Conservation (phyloP, 1,140 invertebrate genomes). For the Papilio aristodemus region DNA sequence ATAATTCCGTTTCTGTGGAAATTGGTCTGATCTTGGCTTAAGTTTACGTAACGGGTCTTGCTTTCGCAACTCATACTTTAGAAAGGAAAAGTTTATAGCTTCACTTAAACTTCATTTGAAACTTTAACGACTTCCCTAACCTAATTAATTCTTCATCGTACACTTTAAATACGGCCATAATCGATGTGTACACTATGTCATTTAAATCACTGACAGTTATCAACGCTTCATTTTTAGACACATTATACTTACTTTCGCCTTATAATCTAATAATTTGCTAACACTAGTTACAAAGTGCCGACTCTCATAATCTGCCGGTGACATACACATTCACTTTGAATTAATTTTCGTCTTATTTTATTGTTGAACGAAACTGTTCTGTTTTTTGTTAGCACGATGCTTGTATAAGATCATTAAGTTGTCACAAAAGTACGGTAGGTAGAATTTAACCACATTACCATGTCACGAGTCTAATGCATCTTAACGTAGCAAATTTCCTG, state of each 20-base stretch:
- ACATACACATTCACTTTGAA: too few species aligned
- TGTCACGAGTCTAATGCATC: constrained; percentile 10
- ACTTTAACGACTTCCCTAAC: not conserved
- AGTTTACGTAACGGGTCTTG: not conserved
- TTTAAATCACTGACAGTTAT: too few species aligned
- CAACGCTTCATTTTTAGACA: too few species aligned
- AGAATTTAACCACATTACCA: not conserved
- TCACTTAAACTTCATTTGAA: not conserved
- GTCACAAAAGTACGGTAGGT: constrained; percentile 3
- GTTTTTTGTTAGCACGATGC: not conserved
- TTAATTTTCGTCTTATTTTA: not conserved
- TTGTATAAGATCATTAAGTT: not conserved
- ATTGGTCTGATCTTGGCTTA: not conserved
- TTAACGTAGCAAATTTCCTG: constrained; percentile 15
- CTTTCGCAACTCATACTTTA: not conserved
- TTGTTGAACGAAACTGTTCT: not conserved
- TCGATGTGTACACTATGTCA: too few species aligned
- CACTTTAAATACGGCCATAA: too few species aligned
- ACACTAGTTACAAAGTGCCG: too few species aligned
- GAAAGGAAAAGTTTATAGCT: not conserved
- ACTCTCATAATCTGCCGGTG: too few species aligned
- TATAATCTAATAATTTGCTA: too few species aligned
- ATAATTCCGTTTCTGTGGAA: too few species aligned
- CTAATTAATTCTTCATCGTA: not conserved
- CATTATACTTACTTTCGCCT: too few species aligned